Evolutionary conservation across 1,140 invertebrate species (phyloP).

Genomic region (Drosophila biarmipes): DNA sequence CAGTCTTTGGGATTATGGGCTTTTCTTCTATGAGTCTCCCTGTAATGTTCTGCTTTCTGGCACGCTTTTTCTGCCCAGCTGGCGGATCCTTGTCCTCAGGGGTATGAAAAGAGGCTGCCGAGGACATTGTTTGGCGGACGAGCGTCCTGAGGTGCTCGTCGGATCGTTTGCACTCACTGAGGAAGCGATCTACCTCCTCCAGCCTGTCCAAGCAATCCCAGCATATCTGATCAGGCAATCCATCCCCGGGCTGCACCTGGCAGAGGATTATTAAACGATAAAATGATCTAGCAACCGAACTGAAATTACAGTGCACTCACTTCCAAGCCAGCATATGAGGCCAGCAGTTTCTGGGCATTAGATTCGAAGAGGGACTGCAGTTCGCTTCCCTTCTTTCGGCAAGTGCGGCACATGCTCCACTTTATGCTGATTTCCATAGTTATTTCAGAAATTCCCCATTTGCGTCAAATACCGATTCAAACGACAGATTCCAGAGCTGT

Average conservation of each 20-base stretch:
- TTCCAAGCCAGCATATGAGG: conserved; percentile 28
- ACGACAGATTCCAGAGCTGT: neutral
- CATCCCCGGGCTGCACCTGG: conserved; percentile 56
- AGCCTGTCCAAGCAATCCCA: conserved; percentile 42
- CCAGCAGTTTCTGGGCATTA: conserved; percentile 30
- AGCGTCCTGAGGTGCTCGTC: conserved; percentile 55
- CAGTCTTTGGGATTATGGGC: no score
- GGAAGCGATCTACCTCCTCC: conserved; percentile 45
- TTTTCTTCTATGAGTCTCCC: neutral
- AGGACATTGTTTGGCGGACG: conserved; percentile 59
- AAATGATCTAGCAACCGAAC: neutral
- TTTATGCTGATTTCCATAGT: conserved; percentile 75
- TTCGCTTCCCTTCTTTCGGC: conserved; percentile 20
- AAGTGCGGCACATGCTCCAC: conserved; percentile 72
- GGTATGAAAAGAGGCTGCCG: conserved; percentile 27
- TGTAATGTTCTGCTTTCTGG: conserved; percentile 36
- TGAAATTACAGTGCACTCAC: conserved; percentile 17
- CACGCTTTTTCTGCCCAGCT: neutral
- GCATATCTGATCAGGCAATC: conserved; percentile 72
- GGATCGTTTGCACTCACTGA: conserved; percentile 47
- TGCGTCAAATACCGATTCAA: neutral
- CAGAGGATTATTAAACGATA: neutral
- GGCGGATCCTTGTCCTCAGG: neutral
- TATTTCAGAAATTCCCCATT: neutral
- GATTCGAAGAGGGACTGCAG: conserved; percentile 45